Evolutionary conservation across 2,797 vertebrate species (phyloP), one percentile per base, ranked within the genome.

Genomic region (Telmatherina bonti): DNA sequence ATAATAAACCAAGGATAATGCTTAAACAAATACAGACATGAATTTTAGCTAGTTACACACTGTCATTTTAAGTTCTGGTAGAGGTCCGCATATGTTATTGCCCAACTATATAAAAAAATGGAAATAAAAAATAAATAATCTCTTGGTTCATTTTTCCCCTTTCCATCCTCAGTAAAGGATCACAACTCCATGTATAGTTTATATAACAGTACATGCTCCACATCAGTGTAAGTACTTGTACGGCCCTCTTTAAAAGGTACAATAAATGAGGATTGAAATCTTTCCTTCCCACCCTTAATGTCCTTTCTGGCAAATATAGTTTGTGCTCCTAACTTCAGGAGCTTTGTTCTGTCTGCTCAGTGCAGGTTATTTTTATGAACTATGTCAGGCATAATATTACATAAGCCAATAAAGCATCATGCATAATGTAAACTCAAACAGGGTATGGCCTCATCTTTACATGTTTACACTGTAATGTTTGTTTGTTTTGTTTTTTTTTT

Each of bases 361-460:
- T 41, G 7, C 41, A n/a, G 51, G 51, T 65, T 65, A 54, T 65
- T 54, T 41, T 38, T 54, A 65, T 54, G 12, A 65, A 41, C 63
- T 41, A 30, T 43, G 49, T 65, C 51, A 65, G 51, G 16, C 35
- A 45, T 69, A 15, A 18, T 78, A 70, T 45, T 65, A 49, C 7
- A 53, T 24, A 29, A 74, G 54, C 33, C 57, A 67, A 10, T 67
- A 22, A 65, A 64, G 31, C 24, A 8, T 54, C 41, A 57, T 57
- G 12, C 15, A 56, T n/a, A 55, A 27, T 63, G 18, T 22, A 11
- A 30, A 76, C 11, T 6, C 24, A 73, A 54, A 66, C 49, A 30
- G 30, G 9, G 61, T 65, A 24, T 70, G 64, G 64, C 58, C 31
- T 73, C 22, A 15, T 72, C 58, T 52, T 54, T 41, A 56, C 20